These are phyloP conservation scores for Chloroceryle amazona DNA, from an alignment of 2,797 vertebrate species.

Conservation along the genomic window DNA sequence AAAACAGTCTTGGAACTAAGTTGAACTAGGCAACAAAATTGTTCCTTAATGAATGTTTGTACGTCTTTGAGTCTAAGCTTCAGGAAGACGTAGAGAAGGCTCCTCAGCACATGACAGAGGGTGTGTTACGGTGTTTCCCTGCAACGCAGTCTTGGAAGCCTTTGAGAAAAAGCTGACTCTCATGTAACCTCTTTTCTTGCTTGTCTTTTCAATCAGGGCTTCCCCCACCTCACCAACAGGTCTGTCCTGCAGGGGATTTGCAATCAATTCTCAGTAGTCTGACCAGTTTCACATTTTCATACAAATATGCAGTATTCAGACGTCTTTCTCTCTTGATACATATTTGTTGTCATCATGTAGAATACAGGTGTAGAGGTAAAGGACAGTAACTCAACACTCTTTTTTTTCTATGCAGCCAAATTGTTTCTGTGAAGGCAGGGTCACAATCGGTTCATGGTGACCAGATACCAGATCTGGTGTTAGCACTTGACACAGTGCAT, in stretches of 20 bases:
- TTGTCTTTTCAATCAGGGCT: neutral
- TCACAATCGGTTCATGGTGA: neutral
- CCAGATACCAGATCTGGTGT: neutral
- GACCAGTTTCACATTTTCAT: neutral
- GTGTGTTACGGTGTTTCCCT: neutral
- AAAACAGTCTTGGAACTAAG: neutral
- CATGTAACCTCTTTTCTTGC: neutral
- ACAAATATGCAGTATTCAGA: neutral
- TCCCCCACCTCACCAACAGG: accelerated
- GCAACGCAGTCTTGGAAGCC: neutral
- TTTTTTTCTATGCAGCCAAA: neutral
- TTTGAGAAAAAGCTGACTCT: neutral
- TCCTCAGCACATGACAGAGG: neutral
- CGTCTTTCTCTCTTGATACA: neutral
- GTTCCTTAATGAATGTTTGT: neutral
- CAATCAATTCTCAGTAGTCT: neutral
- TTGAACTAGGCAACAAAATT: neutral
- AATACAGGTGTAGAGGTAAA: neutral
- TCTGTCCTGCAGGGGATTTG: neutral
- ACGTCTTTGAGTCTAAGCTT: neutral
- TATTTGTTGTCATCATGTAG: neutral
- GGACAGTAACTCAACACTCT: neutral
- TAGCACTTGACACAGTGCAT: neutral
- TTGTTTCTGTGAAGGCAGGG: neutral
- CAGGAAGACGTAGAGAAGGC: neutral